Conservation (phyloP, 2,113 vertebrate species). For the Axis porcinus region DNA sequence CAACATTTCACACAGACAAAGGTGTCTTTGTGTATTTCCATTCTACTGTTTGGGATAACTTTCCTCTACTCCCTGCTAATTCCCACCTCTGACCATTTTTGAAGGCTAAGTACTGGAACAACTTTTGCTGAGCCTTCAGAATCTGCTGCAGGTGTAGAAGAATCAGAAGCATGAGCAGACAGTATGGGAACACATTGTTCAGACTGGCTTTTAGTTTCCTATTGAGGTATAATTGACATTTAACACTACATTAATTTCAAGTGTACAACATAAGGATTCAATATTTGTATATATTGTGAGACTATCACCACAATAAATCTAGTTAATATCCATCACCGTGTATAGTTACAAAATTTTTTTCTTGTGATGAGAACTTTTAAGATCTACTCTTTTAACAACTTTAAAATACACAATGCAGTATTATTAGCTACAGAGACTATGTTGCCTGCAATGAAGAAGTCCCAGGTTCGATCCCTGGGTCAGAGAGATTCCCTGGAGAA, state of each 20-base stretch:
- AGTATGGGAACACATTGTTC: not conserved
- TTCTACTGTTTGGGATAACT: not conserved
- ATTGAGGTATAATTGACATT: not conserved
- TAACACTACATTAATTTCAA: not conserved
- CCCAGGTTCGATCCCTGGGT: not conserved
- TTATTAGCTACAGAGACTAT: not conserved
- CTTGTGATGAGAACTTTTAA: not conserved
- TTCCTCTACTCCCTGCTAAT: not conserved
- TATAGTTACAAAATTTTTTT: not conserved
- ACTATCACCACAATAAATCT: not conserved
- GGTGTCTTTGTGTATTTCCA: not conserved
- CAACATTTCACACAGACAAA: not conserved
- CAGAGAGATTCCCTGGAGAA: not conserved
- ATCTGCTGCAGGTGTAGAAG: not conserved
- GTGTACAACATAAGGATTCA: not conserved
- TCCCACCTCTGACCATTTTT: not conserved
- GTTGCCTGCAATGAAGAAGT: not conserved
- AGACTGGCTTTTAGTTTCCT: not conserved
- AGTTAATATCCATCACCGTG: not conserved
- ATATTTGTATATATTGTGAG: not conserved
- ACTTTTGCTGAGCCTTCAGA: not conserved
- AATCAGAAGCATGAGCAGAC: not conserved
- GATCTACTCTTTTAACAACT: not conserved
- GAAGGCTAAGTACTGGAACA: not conserved
- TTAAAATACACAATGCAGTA: not conserved